Evolutionary conservation across 2,797 vertebrate species (phyloP).

Genomic region (Anomalospiza imberbis): DNA sequence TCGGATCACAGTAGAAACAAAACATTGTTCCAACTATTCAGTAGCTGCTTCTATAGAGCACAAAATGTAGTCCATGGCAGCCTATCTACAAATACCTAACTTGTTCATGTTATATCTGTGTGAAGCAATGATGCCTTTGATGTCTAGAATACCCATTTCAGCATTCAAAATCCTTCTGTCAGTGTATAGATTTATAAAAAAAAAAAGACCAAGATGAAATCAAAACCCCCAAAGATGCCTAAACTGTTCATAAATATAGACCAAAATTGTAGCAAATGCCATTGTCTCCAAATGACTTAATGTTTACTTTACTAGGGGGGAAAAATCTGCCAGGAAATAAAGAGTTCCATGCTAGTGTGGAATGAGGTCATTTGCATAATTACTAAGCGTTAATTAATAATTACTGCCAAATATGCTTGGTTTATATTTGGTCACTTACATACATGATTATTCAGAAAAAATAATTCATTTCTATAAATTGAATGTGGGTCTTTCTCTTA

Average conservation of each 20-base stretch:
- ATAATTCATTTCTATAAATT: background rate
- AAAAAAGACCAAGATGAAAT: accelerated
- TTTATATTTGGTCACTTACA: background rate
- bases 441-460: background rate
- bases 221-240: background rate
- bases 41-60: background rate
- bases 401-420: background rate
- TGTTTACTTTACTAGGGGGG: background rate
- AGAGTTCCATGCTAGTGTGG: background rate
- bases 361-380: background rate
- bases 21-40: background rate
- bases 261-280: background rate
- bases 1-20: background rate
- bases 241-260: background rate
- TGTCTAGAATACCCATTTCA: background rate
- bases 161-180: background rate
- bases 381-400: background rate
- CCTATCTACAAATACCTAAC: background rate
- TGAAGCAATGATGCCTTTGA: background rate
- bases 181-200: no score
- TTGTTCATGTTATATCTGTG: background rate
- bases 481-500: accelerated
- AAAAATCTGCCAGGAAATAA: no score
- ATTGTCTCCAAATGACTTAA: background rate
- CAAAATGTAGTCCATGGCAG: background rate